Percentiles rank a stretch among this genome's conserved stretches.
Conservation (phyloP, 2,113 vertebrate species). For the Turdus rufiventris region DNA sequence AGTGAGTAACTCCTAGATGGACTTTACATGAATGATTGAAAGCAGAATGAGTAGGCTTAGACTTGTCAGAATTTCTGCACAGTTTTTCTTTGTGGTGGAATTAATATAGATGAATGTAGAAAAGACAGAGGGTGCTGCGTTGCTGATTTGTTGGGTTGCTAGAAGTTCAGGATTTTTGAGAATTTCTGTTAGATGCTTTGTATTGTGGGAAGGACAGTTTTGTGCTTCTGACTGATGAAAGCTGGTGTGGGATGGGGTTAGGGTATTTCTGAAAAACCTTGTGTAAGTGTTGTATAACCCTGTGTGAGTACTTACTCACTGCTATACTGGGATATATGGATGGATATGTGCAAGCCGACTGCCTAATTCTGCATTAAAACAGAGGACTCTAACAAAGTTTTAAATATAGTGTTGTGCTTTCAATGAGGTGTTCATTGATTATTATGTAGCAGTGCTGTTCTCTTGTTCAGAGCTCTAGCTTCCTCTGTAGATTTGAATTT, state of each 20-base stretch:
- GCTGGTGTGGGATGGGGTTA: background rate
- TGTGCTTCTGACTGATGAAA: background rate
- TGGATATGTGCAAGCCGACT: background rate
- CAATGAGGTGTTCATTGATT: background rate
- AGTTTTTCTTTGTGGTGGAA: background rate
- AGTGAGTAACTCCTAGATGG: slow-evolving; percentile 68
- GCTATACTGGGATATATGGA: background rate
- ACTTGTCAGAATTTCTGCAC: background rate
- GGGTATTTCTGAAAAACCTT: background rate
- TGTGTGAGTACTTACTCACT: background rate
- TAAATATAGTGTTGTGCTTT: background rate
- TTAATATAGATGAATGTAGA: background rate
- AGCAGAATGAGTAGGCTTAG: background rate
- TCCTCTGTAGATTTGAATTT: background rate
- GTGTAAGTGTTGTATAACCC: background rate
- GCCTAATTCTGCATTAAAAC: background rate
- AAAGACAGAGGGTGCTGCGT: background rate
- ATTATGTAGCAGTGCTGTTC: background rate
- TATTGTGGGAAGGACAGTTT: background rate
- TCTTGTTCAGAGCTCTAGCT: background rate
- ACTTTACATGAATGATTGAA: background rate
- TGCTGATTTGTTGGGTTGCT: background rate
- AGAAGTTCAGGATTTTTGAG: background rate
- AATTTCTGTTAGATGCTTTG: background rate
- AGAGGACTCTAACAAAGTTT: background rate